Evolutionary conservation across 2,888 invertebrate genomes (phyloP).

Genomic region (Drosophila demipolita): DNA sequence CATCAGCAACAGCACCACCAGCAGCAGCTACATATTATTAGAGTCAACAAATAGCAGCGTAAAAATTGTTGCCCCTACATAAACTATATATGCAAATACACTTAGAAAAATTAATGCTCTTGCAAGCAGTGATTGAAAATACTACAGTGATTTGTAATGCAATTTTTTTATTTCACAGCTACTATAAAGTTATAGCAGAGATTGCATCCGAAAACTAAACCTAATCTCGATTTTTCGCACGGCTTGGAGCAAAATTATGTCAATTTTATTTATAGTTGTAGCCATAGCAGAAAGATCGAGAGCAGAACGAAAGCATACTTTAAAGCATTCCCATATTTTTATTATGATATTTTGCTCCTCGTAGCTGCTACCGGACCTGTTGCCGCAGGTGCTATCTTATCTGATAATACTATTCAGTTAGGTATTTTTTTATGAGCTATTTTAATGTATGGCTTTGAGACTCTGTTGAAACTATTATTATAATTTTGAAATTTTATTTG

Average conservation of each 20-base stretch:
- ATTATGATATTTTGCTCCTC: neutral
- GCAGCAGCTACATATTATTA: slow-evolving; percentile 9
- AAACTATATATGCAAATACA: slow-evolving; percentile 3
- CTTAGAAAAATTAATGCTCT: neutral
- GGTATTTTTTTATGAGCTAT: neutral
- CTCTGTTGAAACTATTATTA: neutral
- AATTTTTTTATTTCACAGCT: neutral
- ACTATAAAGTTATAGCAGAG: neutral
- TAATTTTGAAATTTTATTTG: neutral
- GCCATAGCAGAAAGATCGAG: neutral
- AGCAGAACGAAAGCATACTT: neutral
- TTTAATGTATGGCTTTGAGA: neutral
- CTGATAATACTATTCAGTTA: no score
- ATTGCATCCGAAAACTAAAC: neutral
- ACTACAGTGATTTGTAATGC: neutral
- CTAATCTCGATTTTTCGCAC: neutral
- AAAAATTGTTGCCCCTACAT: slow-evolving; percentile 21
- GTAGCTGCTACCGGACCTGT: no score
- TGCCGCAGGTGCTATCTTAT: no score
- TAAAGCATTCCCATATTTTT: neutral
- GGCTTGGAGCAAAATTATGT: neutral
- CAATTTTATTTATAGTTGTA: neutral
- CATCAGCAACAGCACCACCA: slow-evolving; percentile 21
- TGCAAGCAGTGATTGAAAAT: neutral
- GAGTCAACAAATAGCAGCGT: slow-evolving; percentile 15